Conservation (phyloP, 2,888 invertebrate genomes). For the Acheta domesticus region DNA sequence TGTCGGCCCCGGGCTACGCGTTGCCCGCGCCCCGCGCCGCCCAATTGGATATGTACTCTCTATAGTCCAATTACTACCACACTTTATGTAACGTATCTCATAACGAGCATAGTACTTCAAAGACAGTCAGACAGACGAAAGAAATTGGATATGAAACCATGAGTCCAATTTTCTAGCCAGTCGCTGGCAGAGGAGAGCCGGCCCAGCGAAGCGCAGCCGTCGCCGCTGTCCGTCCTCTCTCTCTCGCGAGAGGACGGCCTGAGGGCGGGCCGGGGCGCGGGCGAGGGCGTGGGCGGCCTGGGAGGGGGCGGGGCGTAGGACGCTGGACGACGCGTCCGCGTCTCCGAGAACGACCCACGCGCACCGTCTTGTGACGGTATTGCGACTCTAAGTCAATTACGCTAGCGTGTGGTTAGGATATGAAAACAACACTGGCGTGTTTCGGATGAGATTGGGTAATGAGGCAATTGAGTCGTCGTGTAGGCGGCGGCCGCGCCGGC, state of each 20-base stretch:
- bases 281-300: too few species aligned
- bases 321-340: too few species aligned
- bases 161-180: constrained; percentile 11
- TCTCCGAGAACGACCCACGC: neutral
- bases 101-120: neutral
- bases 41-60: neutral
- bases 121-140: neutral
- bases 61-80: neutral
- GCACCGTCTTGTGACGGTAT: neutral
- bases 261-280: too few species aligned
- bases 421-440: neutral
- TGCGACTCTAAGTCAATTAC: constrained; percentile 10
- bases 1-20: neutral
- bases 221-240: too few species aligned
- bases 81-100: too few species aligned
- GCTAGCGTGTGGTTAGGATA: neutral
- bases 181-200: neutral
- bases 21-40: neutral
- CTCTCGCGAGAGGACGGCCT: too few species aligned
- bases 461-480: neutral
- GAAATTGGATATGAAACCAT: constrained; percentile 9
- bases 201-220: neutral
- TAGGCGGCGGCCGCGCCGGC: neutral
- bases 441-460: neutral
- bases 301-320: too few species aligned